These are phyloP conservation scores for Hyperopisus bebe DNA, from an alignment of 2,113 vertebrate genomes.

Conservation along the genomic window DNA sequence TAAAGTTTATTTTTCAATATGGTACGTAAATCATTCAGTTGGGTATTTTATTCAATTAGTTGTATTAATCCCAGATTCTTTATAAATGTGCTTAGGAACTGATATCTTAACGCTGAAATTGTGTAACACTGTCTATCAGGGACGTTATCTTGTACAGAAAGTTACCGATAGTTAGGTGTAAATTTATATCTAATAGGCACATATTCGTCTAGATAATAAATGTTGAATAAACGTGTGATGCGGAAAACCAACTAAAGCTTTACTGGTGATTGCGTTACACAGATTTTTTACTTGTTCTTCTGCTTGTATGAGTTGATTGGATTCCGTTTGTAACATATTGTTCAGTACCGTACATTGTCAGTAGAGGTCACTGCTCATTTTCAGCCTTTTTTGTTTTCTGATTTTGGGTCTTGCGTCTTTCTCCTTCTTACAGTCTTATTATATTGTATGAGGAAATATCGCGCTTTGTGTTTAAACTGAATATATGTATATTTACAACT, in stretches of 20 bases:
- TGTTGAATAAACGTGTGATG: background rate
- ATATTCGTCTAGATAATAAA: background rate
- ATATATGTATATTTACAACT: background rate
- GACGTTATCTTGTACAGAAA: background rate
- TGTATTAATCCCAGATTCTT: background rate
- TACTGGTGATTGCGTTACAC: background rate
- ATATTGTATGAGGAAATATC: background rate
- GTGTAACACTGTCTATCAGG: background rate
- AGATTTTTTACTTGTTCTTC: background rate
- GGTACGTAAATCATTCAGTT: background rate
- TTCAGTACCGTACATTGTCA: background rate
- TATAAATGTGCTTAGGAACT: background rate
- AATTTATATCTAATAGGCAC: background rate
- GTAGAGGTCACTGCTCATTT: background rate
- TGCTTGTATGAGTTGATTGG: background rate
- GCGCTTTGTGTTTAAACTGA: background rate
- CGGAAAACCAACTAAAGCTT: background rate
- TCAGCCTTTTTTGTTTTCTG: background rate
- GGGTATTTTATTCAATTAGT: background rate
- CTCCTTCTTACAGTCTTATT: background rate
- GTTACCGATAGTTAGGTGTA: background rate
- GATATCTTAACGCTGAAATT: background rate
- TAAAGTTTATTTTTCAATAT: background rate
- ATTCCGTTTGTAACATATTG: background rate
- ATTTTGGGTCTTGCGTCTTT: background rate